These are phyloP conservation scores for Temnothorax ravouxi DNA, from an alignment of 2,888 invertebrate species.

Conservation along the genomic window DNA sequence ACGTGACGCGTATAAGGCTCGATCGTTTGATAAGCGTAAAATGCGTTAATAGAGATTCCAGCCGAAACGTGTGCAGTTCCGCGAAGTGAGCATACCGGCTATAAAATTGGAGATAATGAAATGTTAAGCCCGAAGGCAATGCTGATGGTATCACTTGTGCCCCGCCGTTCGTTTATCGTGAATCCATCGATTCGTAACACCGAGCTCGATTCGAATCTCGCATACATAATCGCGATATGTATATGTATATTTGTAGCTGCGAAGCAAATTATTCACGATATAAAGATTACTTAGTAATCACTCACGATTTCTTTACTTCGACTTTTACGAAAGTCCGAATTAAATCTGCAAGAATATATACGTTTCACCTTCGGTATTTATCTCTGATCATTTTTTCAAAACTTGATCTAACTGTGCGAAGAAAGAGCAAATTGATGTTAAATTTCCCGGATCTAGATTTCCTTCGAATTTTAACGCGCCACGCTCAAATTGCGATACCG, in stretches of 20 bases:
- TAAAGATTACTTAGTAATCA: background rate
- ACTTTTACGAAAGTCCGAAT: background rate
- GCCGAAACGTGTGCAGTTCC: constrained; percentile 11
- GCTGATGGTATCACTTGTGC: background rate
- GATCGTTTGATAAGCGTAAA: constrained; percentile 15
- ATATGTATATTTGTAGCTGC: background rate
- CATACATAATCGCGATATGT: background rate
- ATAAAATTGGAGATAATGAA: constrained; percentile 32
- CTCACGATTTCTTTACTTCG: background rate
- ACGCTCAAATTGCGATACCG: background rate
- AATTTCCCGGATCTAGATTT: background rate
- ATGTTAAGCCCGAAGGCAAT: background rate
- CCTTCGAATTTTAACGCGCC: background rate
- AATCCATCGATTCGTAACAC: background rate
- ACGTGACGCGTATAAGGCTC: background rate
- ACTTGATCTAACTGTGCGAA: background rate
- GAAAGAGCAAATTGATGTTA: background rate
- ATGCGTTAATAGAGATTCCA: constrained; percentile 4
- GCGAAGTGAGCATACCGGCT: background rate
- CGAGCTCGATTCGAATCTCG: background rate
- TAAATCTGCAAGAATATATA: background rate
- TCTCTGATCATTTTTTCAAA: background rate
- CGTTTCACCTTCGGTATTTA: background rate
- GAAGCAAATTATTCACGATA: background rate
- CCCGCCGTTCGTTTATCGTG: background rate